Evolutionary conservation across 2,797 vertebrate species (phyloP).

Genomic region (Sebastes umbrosus): DNA sequence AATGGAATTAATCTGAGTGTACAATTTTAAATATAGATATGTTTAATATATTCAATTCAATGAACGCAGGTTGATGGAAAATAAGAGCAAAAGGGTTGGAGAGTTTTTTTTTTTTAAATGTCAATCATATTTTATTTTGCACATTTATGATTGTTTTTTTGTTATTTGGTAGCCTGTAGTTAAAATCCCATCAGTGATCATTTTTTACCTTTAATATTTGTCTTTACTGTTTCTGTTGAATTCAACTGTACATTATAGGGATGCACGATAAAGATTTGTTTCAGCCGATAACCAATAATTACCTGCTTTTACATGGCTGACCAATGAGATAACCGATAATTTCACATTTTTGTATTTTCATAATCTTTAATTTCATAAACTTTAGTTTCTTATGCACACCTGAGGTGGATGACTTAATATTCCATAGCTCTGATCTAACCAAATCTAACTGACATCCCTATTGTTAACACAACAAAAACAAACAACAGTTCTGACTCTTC

Average conservation of each 20-base stretch:
- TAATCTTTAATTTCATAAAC: too few species aligned
- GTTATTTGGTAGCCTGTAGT: constrained; percentile 10
- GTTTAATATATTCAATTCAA: constrained; percentile 35
- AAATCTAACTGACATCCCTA: too few species aligned
- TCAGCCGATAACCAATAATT: too few species aligned
- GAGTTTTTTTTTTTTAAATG: constrained; percentile 6
- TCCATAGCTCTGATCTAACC: too few species aligned
- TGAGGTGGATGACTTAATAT: too few species aligned
- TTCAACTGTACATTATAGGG: background rate
- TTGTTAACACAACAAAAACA: too few species aligned
- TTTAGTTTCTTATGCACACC: too few species aligned
- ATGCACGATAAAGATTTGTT: too few species aligned
- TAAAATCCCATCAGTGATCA: background rate
- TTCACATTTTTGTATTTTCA: too few species aligned
- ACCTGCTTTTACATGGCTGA: too few species aligned
- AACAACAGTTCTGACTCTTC: too few species aligned
- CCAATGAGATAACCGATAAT: too few species aligned
- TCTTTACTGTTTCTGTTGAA: constrained; percentile 15
- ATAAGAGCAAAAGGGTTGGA: background rate
- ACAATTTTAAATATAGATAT: constrained; percentile 17
- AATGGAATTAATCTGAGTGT: constrained; percentile 42
- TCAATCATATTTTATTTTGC: constrained; percentile 39
- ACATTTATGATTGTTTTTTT: constrained; percentile 14
- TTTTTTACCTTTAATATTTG: constrained; percentile 19
- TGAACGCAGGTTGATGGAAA: constrained; percentile 8